A percentile compares a stretch with the other conserved stretches of the same genome.
Evolutionary conservation across 2,113 vertebrate genomes (phyloP).

Genomic region (Bubalus kerabau): DNA sequence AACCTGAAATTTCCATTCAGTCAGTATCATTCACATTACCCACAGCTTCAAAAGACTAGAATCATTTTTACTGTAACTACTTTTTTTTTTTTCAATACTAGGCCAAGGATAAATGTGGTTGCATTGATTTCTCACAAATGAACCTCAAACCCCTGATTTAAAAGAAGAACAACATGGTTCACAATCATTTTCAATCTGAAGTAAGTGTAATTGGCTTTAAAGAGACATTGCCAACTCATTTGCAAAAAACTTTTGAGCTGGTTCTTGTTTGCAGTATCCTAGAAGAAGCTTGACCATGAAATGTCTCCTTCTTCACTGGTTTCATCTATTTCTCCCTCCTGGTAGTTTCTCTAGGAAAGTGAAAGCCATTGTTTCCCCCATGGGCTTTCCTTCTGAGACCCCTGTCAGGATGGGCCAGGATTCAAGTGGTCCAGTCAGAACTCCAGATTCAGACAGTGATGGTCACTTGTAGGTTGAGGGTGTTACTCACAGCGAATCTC

Average conservation of each 20-base stretch:
- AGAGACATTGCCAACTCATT: conserved; percentile 33
- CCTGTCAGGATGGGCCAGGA: too few relatives aligned
- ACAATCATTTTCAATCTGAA: conserved; percentile 56
- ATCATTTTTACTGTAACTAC: conserved; percentile 58
- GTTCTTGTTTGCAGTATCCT: background rate
- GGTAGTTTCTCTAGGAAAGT: background rate
- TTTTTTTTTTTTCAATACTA: conserved; percentile 56
- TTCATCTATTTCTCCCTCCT: background rate
- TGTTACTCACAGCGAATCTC: background rate
- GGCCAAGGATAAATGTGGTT: conserved; percentile 60
- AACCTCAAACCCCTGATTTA: conserved; percentile 43
- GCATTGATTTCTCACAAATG: conserved; percentile 69
- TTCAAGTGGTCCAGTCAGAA: background rate
- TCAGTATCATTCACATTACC: conserved; percentile 58
- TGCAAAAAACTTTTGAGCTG: background rate
- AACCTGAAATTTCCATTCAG: conserved; percentile 63
- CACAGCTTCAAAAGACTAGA: conserved; percentile 57
- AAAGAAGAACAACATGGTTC: conserved; percentile 60
- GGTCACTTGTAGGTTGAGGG: background rate
- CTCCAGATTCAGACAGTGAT: background rate
- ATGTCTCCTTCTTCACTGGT: background rate
- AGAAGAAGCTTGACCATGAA: conserved; percentile 29
- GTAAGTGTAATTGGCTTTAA: conserved; percentile 58
- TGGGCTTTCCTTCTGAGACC: background rate
- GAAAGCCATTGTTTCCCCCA: background rate